These are phyloP conservation scores for Sclerodermus sp. DNA, from an alignment of 2,888 invertebrate genomes.

Conservation along the genomic window DNA sequence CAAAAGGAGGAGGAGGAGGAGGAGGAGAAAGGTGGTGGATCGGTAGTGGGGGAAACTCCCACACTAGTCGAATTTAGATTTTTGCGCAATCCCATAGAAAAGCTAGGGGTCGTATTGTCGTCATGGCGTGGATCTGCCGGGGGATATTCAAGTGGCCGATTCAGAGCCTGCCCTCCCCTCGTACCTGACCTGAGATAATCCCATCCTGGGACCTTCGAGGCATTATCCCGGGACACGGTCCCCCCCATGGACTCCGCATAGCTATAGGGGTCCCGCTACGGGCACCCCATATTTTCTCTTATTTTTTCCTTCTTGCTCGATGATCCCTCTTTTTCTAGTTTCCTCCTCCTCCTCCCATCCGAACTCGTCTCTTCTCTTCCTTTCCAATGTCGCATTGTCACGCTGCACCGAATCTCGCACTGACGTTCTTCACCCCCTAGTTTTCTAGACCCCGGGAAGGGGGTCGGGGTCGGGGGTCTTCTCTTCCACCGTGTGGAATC, in stretches of 20 bases:
- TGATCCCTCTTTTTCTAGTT: neutral
- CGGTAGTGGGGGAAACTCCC: too few species aligned
- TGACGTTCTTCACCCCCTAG: too few species aligned
- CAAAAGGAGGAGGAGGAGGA: too few species aligned
- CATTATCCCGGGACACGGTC: conserved; percentile 33
- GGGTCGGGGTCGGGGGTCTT: too few species aligned
- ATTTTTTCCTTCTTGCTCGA: conserved; percentile 14
- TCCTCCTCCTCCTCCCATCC: neutral
- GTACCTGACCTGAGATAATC: conserved; percentile 57
- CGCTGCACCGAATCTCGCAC: conserved; percentile 33
- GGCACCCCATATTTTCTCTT: conserved; percentile 2
- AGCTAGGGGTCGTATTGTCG: too few species aligned
- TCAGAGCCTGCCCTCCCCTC: conserved; percentile 3
- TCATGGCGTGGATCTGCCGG: too few species aligned
- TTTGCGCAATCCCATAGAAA: too few species aligned
- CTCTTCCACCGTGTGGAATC: too few species aligned
- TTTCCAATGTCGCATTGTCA: conserved; percentile 28
- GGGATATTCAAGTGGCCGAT: too few species aligned
- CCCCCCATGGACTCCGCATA: conserved; percentile 39
- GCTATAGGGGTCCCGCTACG: conserved; percentile 21
- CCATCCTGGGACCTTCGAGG: conserved; percentile 43
- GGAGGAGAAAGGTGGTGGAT: too few species aligned
- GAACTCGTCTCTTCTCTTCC: conserved; percentile 9
- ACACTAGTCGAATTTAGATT: too few species aligned
- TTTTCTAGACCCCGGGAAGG: too few species aligned